These are phyloP conservation scores for Xestia rhomboidea DNA, from an alignment of 2,888 invertebrate genomes.

Conservation along the genomic window DNA sequence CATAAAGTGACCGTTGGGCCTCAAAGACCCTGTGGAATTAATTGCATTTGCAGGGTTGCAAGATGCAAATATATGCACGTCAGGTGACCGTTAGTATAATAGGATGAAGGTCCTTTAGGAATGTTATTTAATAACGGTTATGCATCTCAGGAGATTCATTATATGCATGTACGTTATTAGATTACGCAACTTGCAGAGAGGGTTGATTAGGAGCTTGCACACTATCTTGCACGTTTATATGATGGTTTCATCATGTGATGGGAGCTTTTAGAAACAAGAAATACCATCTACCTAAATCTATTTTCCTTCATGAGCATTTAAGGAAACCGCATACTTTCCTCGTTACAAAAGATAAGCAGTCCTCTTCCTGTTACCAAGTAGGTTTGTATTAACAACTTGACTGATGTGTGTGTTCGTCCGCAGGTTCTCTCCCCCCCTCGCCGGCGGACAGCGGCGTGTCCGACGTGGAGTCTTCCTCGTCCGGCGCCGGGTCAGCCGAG, in stretches of 20 bases:
- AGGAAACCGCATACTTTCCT: slow-evolving; percentile 7
- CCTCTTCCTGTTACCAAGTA: neutral
- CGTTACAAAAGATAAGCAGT: neutral
- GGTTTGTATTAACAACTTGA: neutral
- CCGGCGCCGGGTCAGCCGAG: slow-evolving; percentile 94
- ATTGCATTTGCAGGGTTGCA: slow-evolving; percentile 77
- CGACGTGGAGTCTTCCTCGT: slow-evolving; percentile 98
- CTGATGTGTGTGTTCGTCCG: slow-evolving; percentile 40
- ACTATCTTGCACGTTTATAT: neutral
- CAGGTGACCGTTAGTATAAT: slow-evolving; percentile 75
- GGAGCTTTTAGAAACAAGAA: neutral
- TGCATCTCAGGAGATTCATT: slow-evolving; percentile 57
- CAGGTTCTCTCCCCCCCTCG: slow-evolving; percentile 98
- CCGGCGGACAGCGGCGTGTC: slow-evolving; percentile 99
- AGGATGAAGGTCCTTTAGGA: slow-evolving; percentile 51
- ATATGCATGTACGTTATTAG: slow-evolving; percentile 18
- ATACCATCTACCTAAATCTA: neutral
- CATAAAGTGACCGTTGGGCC: slow-evolving; percentile 78
- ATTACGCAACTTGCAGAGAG: slow-evolving; percentile 23
- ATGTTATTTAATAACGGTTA: slow-evolving; percentile 53
- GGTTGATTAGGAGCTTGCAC: neutral
- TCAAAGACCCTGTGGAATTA: slow-evolving; percentile 63
- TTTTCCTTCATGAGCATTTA: neutral
- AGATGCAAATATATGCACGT: slow-evolving; percentile 79
- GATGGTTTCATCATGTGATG: neutral